Percentiles rank a stretch among this genome's conserved stretches.
Conservation (phyloP, 2,113 vertebrate genomes). For the Formicarius rufipectus region DNA sequence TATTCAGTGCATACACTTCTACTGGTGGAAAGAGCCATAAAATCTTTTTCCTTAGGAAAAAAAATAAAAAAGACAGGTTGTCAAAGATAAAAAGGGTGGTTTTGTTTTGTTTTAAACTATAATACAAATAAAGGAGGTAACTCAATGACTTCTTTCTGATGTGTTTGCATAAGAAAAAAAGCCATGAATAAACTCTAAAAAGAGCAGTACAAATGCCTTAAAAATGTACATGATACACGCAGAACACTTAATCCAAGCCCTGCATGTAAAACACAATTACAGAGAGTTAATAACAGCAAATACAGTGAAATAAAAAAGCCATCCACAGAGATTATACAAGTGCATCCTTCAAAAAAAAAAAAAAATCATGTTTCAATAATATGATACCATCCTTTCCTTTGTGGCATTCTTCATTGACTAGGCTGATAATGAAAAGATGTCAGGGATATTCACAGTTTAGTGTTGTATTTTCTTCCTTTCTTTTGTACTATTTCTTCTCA, state of each 20-base stretch:
- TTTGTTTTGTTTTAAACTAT: slow-evolving; percentile 38
- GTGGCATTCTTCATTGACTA: background rate
- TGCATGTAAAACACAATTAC: background rate
- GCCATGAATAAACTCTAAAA: background rate
- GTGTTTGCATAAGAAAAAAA: background rate
- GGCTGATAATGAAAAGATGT: background rate
- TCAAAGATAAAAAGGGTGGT: background rate
- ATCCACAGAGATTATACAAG: background rate
- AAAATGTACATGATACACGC: background rate
- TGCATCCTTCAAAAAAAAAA: background rate
- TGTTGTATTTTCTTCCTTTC: background rate
- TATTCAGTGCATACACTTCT: background rate
- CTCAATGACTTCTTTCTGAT: slow-evolving; percentile 19
- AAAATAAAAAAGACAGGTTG: background rate
- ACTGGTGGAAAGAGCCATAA: background rate
- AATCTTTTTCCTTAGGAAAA: background rate
- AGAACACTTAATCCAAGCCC: background rate
- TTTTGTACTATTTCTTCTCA: background rate
- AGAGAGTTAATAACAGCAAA: slow-evolving; percentile 6
- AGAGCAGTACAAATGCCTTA: background rate
- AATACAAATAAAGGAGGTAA: slow-evolving; percentile 33
- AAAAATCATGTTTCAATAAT: background rate
- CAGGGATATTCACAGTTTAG: slow-evolving; percentile 9
- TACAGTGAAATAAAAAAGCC: background rate
- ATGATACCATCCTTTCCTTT: background rate